Conservation (phyloP, 2,797 vertebrate genomes). For the Dipus sagitta region DNA sequence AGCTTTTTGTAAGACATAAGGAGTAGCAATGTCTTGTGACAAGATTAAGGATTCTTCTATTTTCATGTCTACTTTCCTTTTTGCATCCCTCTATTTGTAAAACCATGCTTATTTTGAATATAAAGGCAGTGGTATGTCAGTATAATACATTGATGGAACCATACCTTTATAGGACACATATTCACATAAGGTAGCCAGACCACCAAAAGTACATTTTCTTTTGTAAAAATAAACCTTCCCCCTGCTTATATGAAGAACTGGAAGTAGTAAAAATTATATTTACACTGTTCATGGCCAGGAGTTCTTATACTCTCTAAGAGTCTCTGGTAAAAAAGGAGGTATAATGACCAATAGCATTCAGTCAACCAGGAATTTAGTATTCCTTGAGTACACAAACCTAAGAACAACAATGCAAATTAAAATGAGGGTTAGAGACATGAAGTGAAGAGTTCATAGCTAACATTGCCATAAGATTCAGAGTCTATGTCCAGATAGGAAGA, state of each 20-base stretch:
- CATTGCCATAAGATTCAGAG: conserved; percentile 60
- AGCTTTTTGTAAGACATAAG: conserved; percentile 21
- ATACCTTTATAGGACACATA: background rate
- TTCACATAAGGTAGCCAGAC: conserved; percentile 2
- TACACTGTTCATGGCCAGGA: background rate
- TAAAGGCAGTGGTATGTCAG: conserved; percentile 28
- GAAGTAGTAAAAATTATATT: background rate
- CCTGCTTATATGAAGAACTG: background rate
- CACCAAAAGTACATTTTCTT: background rate
- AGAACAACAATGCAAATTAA: conserved; percentile 64
- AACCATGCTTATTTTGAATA: conserved; percentile 54
- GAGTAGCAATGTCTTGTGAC: background rate
- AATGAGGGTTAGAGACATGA: conserved; percentile 59
- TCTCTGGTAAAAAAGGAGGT: background rate
- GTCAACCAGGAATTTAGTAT: conserved; percentile 56
- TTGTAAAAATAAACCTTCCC: background rate
- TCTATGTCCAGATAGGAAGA: conserved; percentile 62
- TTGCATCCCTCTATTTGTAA: conserved; percentile 19
- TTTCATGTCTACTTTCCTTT: background rate
- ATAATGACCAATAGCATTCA: background rate
- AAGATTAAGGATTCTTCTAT: conserved; percentile 6
- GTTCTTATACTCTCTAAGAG: background rate
- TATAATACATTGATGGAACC: background rate
- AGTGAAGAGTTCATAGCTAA: conserved; percentile 70
- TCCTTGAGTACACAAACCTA: conserved; percentile 24